Percentiles rank a stretch among this genome's conserved stretches.
These are phyloP conservation scores for Trichomycterus rosablanca DNA, from an alignment of 2,113 vertebrate genomes.

Conservation along the genomic window DNA sequence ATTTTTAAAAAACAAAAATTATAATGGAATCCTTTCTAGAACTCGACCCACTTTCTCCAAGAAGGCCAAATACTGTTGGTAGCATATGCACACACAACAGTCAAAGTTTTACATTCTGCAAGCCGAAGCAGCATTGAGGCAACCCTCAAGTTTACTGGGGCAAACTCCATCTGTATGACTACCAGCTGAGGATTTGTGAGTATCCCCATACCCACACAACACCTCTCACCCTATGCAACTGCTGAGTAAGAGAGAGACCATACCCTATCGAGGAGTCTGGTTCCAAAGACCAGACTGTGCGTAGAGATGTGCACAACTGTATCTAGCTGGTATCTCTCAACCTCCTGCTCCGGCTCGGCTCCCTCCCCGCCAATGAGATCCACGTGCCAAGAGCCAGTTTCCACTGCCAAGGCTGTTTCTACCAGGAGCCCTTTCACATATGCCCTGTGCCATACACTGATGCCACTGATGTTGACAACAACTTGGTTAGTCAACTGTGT, in stretches of 20 bases:
- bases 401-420: no score
- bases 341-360: no score
- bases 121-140: not conserved
- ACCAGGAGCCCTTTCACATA: no score
- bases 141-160: not conserved
- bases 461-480: no score
- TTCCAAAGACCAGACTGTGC: slow-evolving; percentile 25
- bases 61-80: not conserved
- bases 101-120: not conserved
- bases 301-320: slow-evolving; percentile 27
- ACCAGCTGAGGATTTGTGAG: not conserved
- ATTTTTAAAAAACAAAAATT: no score
- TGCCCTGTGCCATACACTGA: no score
- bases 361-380: no score
- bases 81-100: not conserved
- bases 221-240: slow-evolving; percentile 13
- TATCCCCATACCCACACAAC: slow-evolving; percentile 10
- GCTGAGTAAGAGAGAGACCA: slow-evolving; percentile 13
- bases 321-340: slow-evolving; percentile 29
- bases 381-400: no score
- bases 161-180: no score
- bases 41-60: not conserved
- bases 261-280: not conserved
- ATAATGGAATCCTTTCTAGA: no score
- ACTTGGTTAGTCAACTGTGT: no score